Evolutionary conservation across 1,140 invertebrate genomes (phyloP), one percentile per base, ranked within the genome.

Genomic region (Plectus sambesii): DNA sequence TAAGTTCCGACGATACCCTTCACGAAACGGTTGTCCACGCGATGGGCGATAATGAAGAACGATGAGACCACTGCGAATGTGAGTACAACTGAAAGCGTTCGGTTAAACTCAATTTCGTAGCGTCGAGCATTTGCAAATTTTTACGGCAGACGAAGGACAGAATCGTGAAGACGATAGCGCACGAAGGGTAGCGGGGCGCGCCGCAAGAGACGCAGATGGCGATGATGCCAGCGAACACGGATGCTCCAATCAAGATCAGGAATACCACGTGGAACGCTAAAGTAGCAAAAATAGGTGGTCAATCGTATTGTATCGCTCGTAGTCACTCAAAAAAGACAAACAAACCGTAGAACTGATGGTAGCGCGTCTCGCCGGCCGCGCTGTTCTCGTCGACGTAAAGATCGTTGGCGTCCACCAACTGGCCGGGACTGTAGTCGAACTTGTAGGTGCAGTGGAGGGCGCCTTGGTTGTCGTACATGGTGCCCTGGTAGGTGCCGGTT

Each of bases 1-100:
- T 67, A 67, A 6, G 64, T 67, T 49, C 62, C 64, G 8, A 67
- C 64, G 52, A 67, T 69, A 48, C 64, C 64, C 40, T 67, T 67
- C 53, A 67, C 69, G 42, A 67, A 67, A 35, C 64, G 53, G 37
- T 67, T 67, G 41, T 67, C 64, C 4, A 66, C 64, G 20, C 64
- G 53, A 51, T 67, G 64, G 8, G 62, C 63, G 38, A 53, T 68
- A 49, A 67, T 68, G 60, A 67, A 67, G 61, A 67, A 67, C 6
- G 69, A 35, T 4, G 62, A 65, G 40, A 55, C 64, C 24, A 66
- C 64, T 15, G 69, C 49, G 3, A 58, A 58, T 23, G 66, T 68
- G 23, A 67, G 40, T 19, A 67, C 61, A 9, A 61, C 63, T 66
- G 42, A 36, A 60, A 42, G n/a, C n/a, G n/a, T n/a, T n/a, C n/a